Base-by-base conservation (phyloP, 2,797 vertebrate genomes). In the Linurgus olivaceus region DNA sequence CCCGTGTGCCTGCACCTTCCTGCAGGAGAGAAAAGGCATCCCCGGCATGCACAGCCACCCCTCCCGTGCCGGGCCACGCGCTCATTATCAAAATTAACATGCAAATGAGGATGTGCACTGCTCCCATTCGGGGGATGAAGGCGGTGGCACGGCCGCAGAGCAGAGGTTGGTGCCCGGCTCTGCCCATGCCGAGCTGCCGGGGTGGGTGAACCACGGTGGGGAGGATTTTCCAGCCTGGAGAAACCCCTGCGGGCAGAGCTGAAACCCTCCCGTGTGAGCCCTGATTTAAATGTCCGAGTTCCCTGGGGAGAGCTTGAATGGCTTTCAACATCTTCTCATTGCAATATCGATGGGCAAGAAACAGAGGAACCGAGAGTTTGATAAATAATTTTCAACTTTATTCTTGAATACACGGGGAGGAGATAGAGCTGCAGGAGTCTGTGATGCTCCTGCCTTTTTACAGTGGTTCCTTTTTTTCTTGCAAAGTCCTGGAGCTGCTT, bases 131-230 rank as follows among this genome's bases (percentile, higher is more conserved):
- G 50, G 26, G 54, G 7, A 24, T 5, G 77, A 5, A 38, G 80
- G 51, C 1, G 29, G 17, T 29, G 67, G 77, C 23, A 16, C 8
- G 4, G 3, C 20, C 17, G 2, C 5, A 5, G 70, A 35, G 3
- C 24, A 4, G 37, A 38, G 59, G 8, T 24, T 47, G 21, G 29
- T 51, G 8, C 57, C 50, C 5, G 13, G 24, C 8, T 54, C 11
- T 17, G 67, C 13, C 33, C 57, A 4, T 5, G 26, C 9, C 1
- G 18, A 2, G 44, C 13, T n/a, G 10, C 29, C 4, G 18, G 0
- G 2, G 13, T 8, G 42, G 47, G 37, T 3, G 11, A 42, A 42
- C 13, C 57, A 2, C 7, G 2, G 9, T 0, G 44, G 23, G 44
- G 35, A 66, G 24, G 45, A 9, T 63, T 85, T 70, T 20, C 23